Evolutionary conservation across 1,140 invertebrate genomes (phyloP).

Genomic region (Drosophila carrolli): DNA sequence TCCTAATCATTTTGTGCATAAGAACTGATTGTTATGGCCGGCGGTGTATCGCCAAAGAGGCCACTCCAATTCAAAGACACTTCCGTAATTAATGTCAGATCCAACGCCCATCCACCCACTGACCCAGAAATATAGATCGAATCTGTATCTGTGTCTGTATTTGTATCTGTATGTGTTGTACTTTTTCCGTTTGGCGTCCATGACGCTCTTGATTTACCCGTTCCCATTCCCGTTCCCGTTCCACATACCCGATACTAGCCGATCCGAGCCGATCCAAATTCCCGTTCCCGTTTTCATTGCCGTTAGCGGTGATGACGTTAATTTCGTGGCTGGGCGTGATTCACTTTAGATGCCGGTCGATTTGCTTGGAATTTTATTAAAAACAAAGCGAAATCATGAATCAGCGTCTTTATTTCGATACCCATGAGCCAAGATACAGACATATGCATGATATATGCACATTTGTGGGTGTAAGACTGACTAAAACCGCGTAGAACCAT

Average conservation of each 20-base stretch:
- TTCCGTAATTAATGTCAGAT: slow-evolving; percentile 6
- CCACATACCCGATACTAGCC: background rate
- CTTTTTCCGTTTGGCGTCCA: background rate
- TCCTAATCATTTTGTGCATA: background rate
- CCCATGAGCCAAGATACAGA: slow-evolving; percentile 13
- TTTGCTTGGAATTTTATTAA: slow-evolving; percentile 63
- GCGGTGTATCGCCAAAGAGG: background rate
- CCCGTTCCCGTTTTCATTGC: slow-evolving; percentile 17
- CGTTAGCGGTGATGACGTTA: slow-evolving; percentile 34
- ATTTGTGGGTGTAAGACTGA: slow-evolving; percentile 17
- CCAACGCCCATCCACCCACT: background rate
- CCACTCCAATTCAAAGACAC: background rate
- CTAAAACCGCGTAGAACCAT: slow-evolving; percentile 8
- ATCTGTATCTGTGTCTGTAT: background rate
- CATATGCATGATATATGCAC: background rate
- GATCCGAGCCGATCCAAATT: slow-evolving; percentile 4
- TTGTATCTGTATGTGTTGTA: background rate
- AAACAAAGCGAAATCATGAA: slow-evolving; percentile 42
- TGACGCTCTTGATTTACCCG: slow-evolving; percentile 3
- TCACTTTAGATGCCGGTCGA: slow-evolving; percentile 50
- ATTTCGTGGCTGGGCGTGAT: slow-evolving; percentile 28
- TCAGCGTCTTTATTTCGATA: slow-evolving; percentile 30
- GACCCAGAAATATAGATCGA: slow-evolving; percentile 13
- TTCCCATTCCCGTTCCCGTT: background rate
- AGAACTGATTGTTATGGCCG: background rate